phyloP scores from a whole-genome alignment of 1,140 invertebrate species.

The Dolichoris vasculosae region DNA sequence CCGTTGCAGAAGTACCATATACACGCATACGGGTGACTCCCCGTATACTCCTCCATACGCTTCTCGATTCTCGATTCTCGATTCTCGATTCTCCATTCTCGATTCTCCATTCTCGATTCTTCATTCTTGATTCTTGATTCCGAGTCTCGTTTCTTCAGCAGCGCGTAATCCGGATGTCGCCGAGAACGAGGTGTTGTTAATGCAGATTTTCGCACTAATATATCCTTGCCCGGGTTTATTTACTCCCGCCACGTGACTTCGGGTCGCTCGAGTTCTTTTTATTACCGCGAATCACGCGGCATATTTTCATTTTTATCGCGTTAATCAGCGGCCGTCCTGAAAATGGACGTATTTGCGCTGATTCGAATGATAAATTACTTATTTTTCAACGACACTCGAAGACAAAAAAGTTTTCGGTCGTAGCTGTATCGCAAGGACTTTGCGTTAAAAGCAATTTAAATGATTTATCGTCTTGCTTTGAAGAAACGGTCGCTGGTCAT shows the following conservation, averaged over 20 bases:
- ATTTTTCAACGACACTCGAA: not conserved
- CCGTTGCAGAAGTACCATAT: not conserved
- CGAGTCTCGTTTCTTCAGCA: not conserved
- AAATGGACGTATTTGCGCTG: conserved; percentile 1
- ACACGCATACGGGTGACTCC: not conserved
- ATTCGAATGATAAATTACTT: conserved; percentile 38
- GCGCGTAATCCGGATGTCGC: conserved; percentile 34
- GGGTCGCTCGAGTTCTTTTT: not conserved
- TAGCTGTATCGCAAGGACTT: not conserved
- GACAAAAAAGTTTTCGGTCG: conserved; percentile 6
- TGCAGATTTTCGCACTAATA: conserved; percentile 51
- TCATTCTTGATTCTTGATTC: not conserved
- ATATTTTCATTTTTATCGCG: conserved; percentile 33
- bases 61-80: too few species aligned
- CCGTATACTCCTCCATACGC: too few species aligned
- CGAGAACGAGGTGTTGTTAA: conserved; percentile 38
- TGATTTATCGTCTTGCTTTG: not conserved
- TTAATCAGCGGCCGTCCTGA: conserved; percentile 17
- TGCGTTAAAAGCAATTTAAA: not conserved
- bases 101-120: not conserved
- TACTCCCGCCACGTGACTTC: not conserved
- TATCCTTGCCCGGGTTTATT: not conserved
- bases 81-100: too few species aligned
- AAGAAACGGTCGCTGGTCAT: not conserved
- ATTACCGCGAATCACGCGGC: conserved; percentile 18